Evolutionary conservation across 2,113 vertebrate genomes (phyloP), one percentile per base, ranked within the genome.

Genomic region (Petrocephalus zakoni): DNA sequence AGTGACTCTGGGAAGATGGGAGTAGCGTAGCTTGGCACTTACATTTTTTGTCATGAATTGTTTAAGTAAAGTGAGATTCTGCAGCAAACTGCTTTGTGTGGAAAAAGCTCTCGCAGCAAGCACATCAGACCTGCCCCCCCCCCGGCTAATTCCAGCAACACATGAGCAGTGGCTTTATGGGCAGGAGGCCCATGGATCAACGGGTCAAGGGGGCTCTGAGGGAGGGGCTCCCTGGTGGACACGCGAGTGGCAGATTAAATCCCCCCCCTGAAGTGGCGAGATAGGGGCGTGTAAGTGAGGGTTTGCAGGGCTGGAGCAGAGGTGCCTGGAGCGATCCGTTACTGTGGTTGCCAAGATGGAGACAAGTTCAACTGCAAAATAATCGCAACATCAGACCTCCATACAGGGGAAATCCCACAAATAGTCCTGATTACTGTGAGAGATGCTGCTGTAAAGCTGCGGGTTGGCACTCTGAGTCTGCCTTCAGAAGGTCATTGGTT

Each of bases 181-280:
- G 15, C 21, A 9, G 47, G 22, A 53, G 42, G n/a, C 53, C 88
- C 90, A 72, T 89, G 93, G 92, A 90, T 92, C 92, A 91, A 89
- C 61, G 88, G 92, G 91, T 87, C 89, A 91, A 90, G 90, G 89
- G 19, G 92, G 93, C 94, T 95, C 94, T 93, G 92, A 94, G 93
- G 91, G 92, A 91, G 89, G 87, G 92, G 92, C 90, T 91, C 91
- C 93, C 91, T 90, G 92, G 90, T 85, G 87, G 93, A 93, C 90
- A 92, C 91, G 92, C 90, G 93, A 94, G 95, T 91, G 92, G 92
- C 91, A 92, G 93, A 95, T 94, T 95, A 94, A 93, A 94, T 47
- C 87, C 89, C 0, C 58, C 25, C 93, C 91, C 92, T 92, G 86
- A 93, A 94, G 93, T 91, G 92, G 91, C 92, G 86, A 89, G 90